These are phyloP conservation scores for Caenorhabditis auriculariae DNA, from an alignment of 2,888 invertebrate genomes.

Conservation along the genomic window DNA sequence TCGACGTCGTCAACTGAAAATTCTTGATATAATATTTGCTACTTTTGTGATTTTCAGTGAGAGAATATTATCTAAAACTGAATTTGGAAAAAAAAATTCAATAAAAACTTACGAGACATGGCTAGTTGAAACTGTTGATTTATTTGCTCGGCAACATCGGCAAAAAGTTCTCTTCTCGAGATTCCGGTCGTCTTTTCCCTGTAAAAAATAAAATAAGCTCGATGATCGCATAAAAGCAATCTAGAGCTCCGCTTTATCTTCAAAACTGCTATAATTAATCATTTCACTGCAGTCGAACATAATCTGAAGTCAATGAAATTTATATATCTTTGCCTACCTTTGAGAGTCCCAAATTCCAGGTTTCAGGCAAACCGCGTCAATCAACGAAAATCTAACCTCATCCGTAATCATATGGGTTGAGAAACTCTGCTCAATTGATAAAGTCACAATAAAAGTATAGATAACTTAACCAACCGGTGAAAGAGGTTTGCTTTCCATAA, in stretches of 20 bases:
- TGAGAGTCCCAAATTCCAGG: conserved; percentile 31
- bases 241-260: no score
- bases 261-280: no score
- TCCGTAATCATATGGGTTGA: no score
- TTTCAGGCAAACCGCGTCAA: conserved; percentile 16
- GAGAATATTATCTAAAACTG: no score
- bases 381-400: conserved; percentile 26
- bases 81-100: no score
- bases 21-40: not conserved
- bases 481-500: conserved; percentile 2
- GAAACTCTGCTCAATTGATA: not conserved
- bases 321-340: not conserved
- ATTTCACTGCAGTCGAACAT: no score
- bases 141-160: conserved; percentile 22
- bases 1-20: conserved; percentile 37
- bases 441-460: not conserved
- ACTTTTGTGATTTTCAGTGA: no score
- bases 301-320: no score
- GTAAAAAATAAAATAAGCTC: not conserved
- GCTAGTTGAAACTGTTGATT: conserved; percentile 17
- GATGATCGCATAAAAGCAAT: not conserved
- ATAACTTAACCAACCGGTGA: not conserved
- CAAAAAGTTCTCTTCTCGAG: conserved; percentile 18
- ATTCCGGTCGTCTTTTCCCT: conserved; percentile 21
- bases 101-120: no score